Conservation (phyloP, 92 coral and sea anemone species). For the Epizoanthus ramosus region DNA sequence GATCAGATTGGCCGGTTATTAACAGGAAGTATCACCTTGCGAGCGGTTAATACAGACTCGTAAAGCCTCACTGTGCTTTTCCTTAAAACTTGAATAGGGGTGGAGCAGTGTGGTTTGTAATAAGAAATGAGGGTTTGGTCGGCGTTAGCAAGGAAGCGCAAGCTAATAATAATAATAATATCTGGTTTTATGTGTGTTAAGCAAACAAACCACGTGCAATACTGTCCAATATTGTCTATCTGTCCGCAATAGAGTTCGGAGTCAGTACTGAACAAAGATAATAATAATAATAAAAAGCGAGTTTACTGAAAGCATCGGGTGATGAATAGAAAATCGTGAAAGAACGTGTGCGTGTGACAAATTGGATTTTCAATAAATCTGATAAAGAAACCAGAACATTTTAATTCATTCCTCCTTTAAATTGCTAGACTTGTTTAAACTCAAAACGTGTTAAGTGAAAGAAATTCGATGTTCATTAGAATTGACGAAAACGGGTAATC, state of each 20-base stretch:
- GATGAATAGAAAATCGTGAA: constrained; percentile 10
- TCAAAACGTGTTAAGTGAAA: not conserved
- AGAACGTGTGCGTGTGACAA: constrained; percentile 9
- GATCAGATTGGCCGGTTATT: constrained; percentile 36
- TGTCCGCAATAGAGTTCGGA: constrained; percentile 33
- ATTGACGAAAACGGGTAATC: not conserved
- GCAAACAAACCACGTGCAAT: constrained; percentile 46
- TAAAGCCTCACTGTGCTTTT: constrained; percentile 28
- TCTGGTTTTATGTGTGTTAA: constrained; percentile 46
- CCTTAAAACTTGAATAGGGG: not conserved
- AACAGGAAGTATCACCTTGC: constrained; percentile 41
- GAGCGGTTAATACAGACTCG: constrained; percentile 3
- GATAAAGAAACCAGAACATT: too few relatives aligned
- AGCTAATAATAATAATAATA: constrained; percentile 26
- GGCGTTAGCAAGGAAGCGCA: constrained; percentile 21
- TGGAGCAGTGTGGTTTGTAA: not conserved
- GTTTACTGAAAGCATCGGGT: constrained; percentile 16
- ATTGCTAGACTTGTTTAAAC: constrained; percentile 2
- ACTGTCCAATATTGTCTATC: constrained; percentile 40
- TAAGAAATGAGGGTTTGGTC: not conserved
- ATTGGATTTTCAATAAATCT: not conserved
- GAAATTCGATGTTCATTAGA: not conserved
- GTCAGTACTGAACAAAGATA: constrained; percentile 15
- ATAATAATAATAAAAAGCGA: not conserved
- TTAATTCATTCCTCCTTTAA: too few relatives aligned